Evolutionary conservation across 2,113 vertebrate genomes (phyloP).

Genomic region (Sphaerodactylus townsendi): DNA sequence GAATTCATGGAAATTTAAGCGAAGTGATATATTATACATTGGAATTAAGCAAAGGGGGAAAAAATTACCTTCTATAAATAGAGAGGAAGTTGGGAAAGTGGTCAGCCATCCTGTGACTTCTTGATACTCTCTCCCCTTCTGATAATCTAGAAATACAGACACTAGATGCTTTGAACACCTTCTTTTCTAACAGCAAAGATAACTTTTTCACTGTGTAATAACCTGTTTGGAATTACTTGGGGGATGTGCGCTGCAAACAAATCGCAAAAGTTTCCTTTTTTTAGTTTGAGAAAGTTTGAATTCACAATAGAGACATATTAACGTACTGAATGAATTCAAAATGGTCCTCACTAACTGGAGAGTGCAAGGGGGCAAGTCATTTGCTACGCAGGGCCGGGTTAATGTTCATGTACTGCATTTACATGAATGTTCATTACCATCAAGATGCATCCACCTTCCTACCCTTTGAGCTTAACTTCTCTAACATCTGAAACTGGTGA

Average conservation of each 20-base stretch:
- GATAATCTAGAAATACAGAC: background rate
- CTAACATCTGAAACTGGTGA: background rate
- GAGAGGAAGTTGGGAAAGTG: background rate
- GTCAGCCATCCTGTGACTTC: background rate
- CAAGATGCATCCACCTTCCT: background rate
- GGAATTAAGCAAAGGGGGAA: conserved; percentile 23
- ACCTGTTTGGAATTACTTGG: background rate
- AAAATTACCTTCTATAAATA: background rate
- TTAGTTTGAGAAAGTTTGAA: background rate
- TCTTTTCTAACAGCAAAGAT: background rate
- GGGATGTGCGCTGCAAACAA: background rate
- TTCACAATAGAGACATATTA: background rate
- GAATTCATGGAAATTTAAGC: conserved; percentile 53
- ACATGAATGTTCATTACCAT: background rate
- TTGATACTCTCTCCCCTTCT: background rate
- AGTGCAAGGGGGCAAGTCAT: too few species aligned
- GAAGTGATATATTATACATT: conserved; percentile 55
- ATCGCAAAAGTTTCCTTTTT: background rate
- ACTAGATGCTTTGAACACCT: background rate
- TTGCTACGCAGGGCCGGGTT: background rate
- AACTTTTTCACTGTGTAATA: background rate
- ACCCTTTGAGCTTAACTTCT: background rate
- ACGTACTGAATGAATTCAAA: background rate
- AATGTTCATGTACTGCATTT: background rate
- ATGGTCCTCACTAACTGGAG: background rate